Conservation (phyloP, 2,888 invertebrate genomes). For the Pristionchus exspectatus region DNA sequence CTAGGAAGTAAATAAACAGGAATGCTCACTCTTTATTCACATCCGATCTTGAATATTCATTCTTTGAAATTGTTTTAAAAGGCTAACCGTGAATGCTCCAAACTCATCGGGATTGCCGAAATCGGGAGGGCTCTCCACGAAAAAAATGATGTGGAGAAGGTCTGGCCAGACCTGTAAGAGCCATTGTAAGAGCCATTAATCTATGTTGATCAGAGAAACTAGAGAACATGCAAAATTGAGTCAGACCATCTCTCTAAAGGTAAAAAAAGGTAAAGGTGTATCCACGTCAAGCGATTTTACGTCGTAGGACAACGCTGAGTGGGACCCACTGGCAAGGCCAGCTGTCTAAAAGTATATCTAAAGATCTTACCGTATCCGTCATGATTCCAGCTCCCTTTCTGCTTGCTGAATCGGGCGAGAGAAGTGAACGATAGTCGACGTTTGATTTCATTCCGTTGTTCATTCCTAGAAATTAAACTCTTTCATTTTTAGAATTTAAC, state of each 20-base stretch:
- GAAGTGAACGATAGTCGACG: slow-evolving; percentile 58
- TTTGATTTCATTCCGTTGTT: neutral
- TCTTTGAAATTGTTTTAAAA: no score
- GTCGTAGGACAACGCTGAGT: no score
- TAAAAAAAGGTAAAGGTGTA: no score
- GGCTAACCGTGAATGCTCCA: slow-evolving; percentile 43
- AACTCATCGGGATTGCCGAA: slow-evolving; percentile 62
- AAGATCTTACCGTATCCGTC: slow-evolving; percentile 61
- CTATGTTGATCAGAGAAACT: neutral
- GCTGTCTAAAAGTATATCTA: neutral
- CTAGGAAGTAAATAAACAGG: neutral
- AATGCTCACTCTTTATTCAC: neutral
- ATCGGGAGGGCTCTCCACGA: slow-evolving; percentile 65
- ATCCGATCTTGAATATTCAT: neutral
- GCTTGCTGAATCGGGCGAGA: slow-evolving; percentile 58
- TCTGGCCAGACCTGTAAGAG: slow-evolving; percentile 66
- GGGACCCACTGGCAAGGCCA: no score
- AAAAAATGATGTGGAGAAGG: slow-evolving; percentile 67
- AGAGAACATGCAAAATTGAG: no score
- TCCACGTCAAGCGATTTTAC: no score
- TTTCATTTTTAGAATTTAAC: neutral
- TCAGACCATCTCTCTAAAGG: no score
- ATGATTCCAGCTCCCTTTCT: slow-evolving; percentile 64
- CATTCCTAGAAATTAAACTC: neutral
- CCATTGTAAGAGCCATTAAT: neutral